A percentile compares a stretch with the other conserved stretches of the same genome.
Conservation (phyloP, 64 coral and sea anemone genomes). For the Cladopsammia gracilis region DNA sequence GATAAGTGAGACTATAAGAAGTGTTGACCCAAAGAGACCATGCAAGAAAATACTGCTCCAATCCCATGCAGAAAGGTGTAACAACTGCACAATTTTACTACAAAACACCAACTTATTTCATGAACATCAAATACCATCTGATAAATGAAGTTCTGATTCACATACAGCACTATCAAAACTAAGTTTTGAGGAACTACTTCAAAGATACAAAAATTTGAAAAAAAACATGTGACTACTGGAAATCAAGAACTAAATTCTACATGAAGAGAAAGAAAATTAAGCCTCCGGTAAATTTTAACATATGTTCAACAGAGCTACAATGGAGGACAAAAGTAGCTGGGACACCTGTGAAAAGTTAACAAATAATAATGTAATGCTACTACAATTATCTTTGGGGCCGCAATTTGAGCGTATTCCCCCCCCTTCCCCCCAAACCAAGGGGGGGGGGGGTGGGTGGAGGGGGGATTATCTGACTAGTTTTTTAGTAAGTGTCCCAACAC, state of each 20-base stretch:
- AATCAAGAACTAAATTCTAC: conserved; percentile 26
- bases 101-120: conserved; percentile 35
- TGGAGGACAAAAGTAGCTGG: too few relatives aligned
- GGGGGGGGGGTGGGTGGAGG: too few relatives aligned
- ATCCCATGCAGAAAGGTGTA: conserved; percentile 28
- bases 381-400: too few relatives aligned
- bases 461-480: too few relatives aligned
- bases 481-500: too few relatives aligned
- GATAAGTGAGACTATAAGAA: conserved; percentile 20
- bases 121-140: neutral
- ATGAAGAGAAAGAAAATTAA: conserved; percentile 57
- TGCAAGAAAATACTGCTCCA: neutral
- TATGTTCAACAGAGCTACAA: conserved; percentile 44
- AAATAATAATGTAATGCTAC: too few relatives aligned
- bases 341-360: too few relatives aligned
- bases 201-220: conserved; percentile 57
- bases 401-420: too few relatives aligned
- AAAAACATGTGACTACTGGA: conserved; percentile 63
- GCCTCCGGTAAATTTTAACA: conserved; percentile 36
- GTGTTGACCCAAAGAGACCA: conserved; percentile 19
- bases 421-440: too few relatives aligned
- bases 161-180: conserved; percentile 21
- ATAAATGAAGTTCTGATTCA: conserved; percentile 13
- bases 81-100: neutral
- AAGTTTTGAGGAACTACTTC: conserved; percentile 45